Evolutionary conservation across 2,113 vertebrate genomes (phyloP).

Genomic region (Morphnarchus princeps): DNA sequence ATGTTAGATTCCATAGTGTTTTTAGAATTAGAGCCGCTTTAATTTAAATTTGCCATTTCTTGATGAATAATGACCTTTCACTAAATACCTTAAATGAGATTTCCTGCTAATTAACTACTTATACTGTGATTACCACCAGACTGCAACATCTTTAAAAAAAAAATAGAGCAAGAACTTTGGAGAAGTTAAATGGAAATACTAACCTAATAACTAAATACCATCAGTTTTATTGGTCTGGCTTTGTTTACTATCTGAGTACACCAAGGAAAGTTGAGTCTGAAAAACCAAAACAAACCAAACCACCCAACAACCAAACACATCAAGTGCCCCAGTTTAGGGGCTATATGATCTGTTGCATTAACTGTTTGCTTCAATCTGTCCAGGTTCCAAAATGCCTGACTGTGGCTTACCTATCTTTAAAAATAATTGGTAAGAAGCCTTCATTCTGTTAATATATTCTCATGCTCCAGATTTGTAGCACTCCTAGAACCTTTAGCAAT

Average conservation of each 20-base stretch:
- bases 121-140: neutral
- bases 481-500: neutral
- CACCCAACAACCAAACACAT: neutral
- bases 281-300: neutral
- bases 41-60: neutral
- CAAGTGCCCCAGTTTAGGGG: neutral
- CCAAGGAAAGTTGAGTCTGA: neutral
- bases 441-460: neutral
- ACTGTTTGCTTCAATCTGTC: neutral
- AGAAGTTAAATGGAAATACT: neutral
- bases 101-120: constrained; percentile 36
- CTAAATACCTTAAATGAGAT: constrained; percentile 1
- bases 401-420: neutral
- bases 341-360: neutral
- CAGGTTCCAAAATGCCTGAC: neutral
- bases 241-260: neutral
- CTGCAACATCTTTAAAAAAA: neutral
- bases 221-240: neutral
- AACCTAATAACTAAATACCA: neutral
- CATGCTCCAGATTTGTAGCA: neutral
- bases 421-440: neutral
- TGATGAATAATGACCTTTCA: constrained; percentile 47
- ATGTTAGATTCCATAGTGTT: neutral
- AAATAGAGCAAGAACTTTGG: neutral
- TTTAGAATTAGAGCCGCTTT: neutral